These are phyloP conservation scores for Hemaris fuciformis DNA, from an alignment of 2,888 invertebrate genomes.

Conservation along the genomic window DNA sequence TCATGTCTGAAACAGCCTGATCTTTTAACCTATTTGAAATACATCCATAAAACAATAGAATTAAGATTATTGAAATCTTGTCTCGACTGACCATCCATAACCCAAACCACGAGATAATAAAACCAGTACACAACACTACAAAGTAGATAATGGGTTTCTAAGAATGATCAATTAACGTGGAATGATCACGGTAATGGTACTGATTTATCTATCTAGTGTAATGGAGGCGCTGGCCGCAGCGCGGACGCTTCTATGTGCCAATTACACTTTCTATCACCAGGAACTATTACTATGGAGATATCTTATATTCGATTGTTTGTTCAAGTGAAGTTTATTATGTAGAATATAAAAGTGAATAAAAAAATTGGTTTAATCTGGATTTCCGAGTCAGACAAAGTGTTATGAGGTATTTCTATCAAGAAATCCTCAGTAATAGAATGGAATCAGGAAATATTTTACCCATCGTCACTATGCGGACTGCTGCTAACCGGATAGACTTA, in stretches of 20 bases:
- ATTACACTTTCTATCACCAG: conserved; percentile 8
- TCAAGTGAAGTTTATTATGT: background rate
- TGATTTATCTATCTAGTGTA: conserved; percentile 34
- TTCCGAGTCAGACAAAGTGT: no score
- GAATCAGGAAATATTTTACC: no score
- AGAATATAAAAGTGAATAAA: no score
- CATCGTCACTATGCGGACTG: no score
- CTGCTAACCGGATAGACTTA: no score
- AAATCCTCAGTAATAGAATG: no score
- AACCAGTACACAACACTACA: background rate
- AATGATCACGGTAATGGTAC: conserved; percentile 32
- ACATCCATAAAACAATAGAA: background rate
- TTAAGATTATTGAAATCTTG: background rate
- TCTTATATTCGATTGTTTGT: background rate
- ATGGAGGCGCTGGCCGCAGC: conserved; percentile 17
- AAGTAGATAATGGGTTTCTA: background rate
- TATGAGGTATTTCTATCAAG: no score
- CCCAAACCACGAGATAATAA: background rate
- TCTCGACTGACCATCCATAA: no score
- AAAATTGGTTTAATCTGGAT: no score
- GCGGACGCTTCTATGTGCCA: conserved; percentile 12
- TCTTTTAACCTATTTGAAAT: no score
- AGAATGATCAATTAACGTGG: conserved; percentile 34
- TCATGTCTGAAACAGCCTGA: no score
- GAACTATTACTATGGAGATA: background rate